A percentile compares a stretch with the other conserved stretches of the same genome.
phyloP scores from a whole-genome alignment of 2,888 invertebrate genomes.

The Amaurobius ferox region DNA sequence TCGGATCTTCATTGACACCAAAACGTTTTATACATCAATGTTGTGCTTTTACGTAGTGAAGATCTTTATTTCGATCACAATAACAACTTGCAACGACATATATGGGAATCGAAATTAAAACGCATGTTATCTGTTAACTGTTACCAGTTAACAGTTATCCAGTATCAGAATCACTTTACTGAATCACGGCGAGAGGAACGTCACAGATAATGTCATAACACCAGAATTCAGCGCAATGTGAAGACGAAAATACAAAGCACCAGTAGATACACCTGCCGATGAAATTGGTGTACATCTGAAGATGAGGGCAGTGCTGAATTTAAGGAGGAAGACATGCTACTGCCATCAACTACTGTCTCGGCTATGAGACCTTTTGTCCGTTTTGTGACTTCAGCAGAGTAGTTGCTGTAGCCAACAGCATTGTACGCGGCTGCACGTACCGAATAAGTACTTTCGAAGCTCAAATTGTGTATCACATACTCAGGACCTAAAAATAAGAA shows the following conservation, averaged over 20 bases:
- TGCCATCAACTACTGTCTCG: slow-evolving; percentile 61
- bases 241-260: slow-evolving; percentile 12
- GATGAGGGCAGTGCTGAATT: slow-evolving; percentile 23
- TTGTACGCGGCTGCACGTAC: slow-evolving; percentile 73
- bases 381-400: slow-evolving; percentile 59
- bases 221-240: background rate
- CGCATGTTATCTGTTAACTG: background rate
- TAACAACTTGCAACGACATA: background rate
- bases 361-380: slow-evolving; percentile 69
- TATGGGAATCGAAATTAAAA: background rate
- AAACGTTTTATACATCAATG: background rate
- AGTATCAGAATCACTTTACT: background rate
- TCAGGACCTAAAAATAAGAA: slow-evolving; percentile 43
- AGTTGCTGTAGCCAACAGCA: slow-evolving; percentile 73
- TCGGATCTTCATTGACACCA: background rate
- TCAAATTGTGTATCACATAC: slow-evolving; percentile 61
- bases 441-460: slow-evolving; percentile 67
- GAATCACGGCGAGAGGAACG: background rate
- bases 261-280: slow-evolving; percentile 5
- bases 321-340: slow-evolving; percentile 63
- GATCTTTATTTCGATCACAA: background rate
- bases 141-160: background rate
- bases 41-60: background rate
- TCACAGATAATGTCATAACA: background rate
- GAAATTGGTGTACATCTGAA: background rate